Evolutionary conservation across 2,113 vertebrate species (phyloP).

Genomic region (Proterorhinus semilunaris): DNA sequence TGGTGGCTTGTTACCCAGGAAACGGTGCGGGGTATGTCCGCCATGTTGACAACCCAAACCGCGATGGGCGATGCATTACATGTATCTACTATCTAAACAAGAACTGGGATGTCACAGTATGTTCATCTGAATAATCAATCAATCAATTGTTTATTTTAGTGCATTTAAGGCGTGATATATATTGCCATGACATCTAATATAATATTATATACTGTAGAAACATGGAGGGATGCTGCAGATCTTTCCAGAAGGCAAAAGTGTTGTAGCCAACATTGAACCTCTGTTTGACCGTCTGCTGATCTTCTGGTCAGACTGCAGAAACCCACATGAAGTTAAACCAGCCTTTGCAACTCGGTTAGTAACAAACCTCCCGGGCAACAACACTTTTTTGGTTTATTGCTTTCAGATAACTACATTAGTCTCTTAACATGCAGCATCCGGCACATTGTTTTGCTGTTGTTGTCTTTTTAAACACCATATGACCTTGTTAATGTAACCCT

Average conservation of each 20-base stretch:
- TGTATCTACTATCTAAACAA: slow-evolving; percentile 96
- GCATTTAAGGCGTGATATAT: neutral
- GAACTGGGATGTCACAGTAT: slow-evolving; percentile 88
- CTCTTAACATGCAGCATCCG: too few species aligned
- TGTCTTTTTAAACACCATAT: too few species aligned
- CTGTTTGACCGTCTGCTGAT: slow-evolving; percentile 88
- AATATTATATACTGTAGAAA: slow-evolving; percentile 64
- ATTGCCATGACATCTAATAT: too few species aligned
- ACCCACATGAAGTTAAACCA: slow-evolving; percentile 91
- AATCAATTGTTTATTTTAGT: neutral
- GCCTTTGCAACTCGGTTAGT: slow-evolving; percentile 85
- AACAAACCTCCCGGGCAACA: too few species aligned
- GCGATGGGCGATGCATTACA: slow-evolving; percentile 90
- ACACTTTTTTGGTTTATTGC: neutral
- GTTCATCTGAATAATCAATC: neutral
- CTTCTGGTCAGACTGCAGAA: slow-evolving; percentile 92
- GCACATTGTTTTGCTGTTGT: too few species aligned
- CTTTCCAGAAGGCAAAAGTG: slow-evolving; percentile 84
- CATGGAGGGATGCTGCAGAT: slow-evolving; percentile 89
- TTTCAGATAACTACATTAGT: neutral
- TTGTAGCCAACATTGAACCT: slow-evolving; percentile 89
- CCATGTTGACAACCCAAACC: slow-evolving; percentile 90
- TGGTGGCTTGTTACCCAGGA: slow-evolving; percentile 93
- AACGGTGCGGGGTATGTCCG: slow-evolving; percentile 88
- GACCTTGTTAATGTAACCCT: too few species aligned